These are phyloP conservation scores for Papilio machaon DNA, from an alignment of 1,140 invertebrate species.

Conservation along the genomic window DNA sequence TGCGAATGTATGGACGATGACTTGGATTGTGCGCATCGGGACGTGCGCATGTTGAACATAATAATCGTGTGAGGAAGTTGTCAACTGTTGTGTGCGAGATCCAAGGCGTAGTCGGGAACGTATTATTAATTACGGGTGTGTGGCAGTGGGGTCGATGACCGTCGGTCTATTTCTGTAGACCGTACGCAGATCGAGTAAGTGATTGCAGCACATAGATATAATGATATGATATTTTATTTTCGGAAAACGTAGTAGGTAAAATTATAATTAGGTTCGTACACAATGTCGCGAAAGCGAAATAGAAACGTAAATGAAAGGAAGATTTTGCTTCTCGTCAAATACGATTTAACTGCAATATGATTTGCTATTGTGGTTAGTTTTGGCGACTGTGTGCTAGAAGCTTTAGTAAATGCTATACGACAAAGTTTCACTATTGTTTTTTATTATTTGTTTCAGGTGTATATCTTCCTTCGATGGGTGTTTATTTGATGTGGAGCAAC, in stretches of 20 bases:
- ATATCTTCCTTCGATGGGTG: conserved; percentile 75
- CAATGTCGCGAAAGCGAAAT: background rate
- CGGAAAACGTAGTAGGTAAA: conserved; percentile 3
- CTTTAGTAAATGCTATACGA: no score
- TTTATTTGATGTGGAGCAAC: conserved; percentile 84
- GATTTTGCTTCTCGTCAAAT: background rate
- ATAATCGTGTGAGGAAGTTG: conserved; percentile 13
- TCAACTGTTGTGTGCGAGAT: conserved; percentile 32
- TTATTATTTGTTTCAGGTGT: conserved; percentile 83
- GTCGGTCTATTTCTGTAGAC: conserved; percentile 62
- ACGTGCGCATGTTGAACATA: background rate
- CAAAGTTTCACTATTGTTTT: no score
- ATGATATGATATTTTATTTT: conserved; percentile 34
- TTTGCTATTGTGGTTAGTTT: background rate
- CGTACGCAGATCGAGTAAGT: conserved; percentile 49
- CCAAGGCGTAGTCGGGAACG: conserved; percentile 44
- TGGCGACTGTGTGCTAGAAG: no score
- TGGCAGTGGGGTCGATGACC: conserved; percentile 59
- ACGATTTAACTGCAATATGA: background rate
- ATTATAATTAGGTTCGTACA: background rate
- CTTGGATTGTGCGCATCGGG: background rate
- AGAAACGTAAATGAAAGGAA: background rate
- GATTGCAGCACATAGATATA: conserved; percentile 42
- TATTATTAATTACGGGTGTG: conserved; percentile 64
- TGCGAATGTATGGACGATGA: conserved; percentile 13